Evolutionary conservation across 2,113 vertebrate genomes (phyloP).

Genomic region (Coracopsis vasa): DNA sequence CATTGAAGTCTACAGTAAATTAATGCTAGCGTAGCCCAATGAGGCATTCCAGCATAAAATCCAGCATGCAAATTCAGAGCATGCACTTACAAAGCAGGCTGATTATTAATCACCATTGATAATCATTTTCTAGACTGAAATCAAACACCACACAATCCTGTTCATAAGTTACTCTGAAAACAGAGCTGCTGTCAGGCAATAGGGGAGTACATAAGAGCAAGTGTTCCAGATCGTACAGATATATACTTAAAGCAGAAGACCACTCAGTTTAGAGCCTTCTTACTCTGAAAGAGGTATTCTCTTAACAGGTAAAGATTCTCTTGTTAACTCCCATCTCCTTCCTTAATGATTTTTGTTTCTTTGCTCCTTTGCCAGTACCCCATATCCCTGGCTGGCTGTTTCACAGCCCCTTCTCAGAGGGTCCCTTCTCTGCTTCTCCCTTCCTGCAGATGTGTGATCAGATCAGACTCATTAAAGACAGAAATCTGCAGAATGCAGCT

Average conservation of each 20-base stretch:
- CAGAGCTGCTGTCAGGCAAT: background rate
- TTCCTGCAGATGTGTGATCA: background rate
- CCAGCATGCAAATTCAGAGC: background rate
- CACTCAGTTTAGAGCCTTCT: background rate
- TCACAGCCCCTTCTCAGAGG: background rate
- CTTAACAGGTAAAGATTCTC: background rate
- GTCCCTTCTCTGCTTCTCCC: background rate
- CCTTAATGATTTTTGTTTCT: background rate
- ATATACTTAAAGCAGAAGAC: background rate
- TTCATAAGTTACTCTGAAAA: background rate
- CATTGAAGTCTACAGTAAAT: background rate
- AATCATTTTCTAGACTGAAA: background rate
- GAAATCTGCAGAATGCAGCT: background rate
- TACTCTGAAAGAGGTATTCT: background rate
- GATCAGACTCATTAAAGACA: background rate
- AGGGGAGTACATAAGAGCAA: background rate
- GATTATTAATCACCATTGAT: background rate
- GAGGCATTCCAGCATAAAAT: background rate
- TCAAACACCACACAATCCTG: background rate
- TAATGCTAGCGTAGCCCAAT: background rate
- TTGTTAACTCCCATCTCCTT: background rate
- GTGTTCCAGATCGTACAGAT: background rate
- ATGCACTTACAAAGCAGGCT: background rate
- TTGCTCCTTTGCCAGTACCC: background rate
- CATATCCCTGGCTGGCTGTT: background rate